phyloP scores from a whole-genome alignment of 2,888 invertebrate genomes.

The Apotomis betuletana region DNA sequence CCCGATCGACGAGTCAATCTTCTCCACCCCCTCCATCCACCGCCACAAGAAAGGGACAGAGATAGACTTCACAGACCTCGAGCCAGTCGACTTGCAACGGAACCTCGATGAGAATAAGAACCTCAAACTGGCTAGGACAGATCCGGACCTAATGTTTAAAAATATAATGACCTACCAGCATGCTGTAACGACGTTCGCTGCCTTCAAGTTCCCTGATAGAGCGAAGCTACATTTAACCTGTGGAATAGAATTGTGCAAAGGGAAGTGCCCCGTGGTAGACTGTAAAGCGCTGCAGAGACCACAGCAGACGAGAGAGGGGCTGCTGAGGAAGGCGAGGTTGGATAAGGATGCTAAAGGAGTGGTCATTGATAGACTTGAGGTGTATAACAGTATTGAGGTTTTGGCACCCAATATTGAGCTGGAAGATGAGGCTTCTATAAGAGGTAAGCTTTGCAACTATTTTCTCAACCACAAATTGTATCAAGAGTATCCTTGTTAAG shows the following conservation, averaged over 20 bases:
- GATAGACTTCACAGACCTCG: conserved; percentile 69
- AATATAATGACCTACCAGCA: conserved; percentile 81
- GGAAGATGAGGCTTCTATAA: conserved; percentile 84
- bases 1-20: conserved; percentile 87
- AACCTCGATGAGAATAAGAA: conserved; percentile 64
- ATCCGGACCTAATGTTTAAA: conserved; percentile 71
- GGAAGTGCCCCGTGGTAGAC: conserved; percentile 86
- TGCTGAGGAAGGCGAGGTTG: conserved; percentile 74
- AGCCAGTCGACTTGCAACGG: conserved; percentile 64
- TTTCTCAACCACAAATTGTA: too few species aligned
- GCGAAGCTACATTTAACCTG: conserved; percentile 91
- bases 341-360: conserved; percentile 82
- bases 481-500: too few species aligned
- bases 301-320: conserved; percentile 75
- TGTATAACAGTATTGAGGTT: conserved; percentile 92
- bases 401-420: conserved; percentile 90
- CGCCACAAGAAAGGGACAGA: conserved; percentile 69
- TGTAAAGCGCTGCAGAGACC: conserved; percentile 74
- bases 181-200: conserved; percentile 87
- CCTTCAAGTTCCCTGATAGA: conserved; percentile 92
- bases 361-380: conserved; percentile 86
- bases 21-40: conserved; percentile 81
- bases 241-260: conserved; percentile 89
- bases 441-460: conserved; percentile 59
- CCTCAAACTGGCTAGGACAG: conserved; percentile 62